Evolutionary conservation across 1,140 invertebrate species (phyloP), one percentile per base, ranked within the genome.

Genomic region (Drosophila prosaltans): DNA sequence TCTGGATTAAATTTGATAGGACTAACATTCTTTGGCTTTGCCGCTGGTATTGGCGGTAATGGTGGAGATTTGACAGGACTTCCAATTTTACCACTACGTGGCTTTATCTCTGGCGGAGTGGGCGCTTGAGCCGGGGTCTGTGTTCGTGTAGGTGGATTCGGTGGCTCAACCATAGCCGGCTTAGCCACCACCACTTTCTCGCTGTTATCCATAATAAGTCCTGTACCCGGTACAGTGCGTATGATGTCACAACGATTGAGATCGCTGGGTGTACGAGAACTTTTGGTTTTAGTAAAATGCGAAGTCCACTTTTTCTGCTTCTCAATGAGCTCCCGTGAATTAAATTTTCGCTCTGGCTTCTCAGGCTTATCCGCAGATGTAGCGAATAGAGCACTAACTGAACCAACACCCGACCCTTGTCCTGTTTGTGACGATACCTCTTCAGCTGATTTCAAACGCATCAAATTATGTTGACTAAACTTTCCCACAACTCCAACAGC

Each of bases 301-400:
- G 96, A 96, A 2, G 97, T 97, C 97, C 97, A 98, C 92, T 98
- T 98, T 83, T 95, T 95, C 80, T 97, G 97, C 80, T 97, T 97
- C 91, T 98, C 97, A 45, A 98, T 97, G 10, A 98, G 92, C 91
- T 97, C 97, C 63, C 96, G 95, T 7, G 95, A 96, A 80, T 97
- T 97, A 69, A 97, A 95, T 78, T 96, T 95, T 36, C 96, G 93
- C 89, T 97, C 96, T 1, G 96, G 96, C 92, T 97, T 97, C 70
- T 97, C 96, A 0, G 96, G 96, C 66, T 94, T 94, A 8, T 93
- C 94, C 0, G 26, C 65, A 36, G 74, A 62, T 5, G 39, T 68
- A 55, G 80, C 81, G 6, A 88, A 88, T 6, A 88, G 55, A 1
- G 84, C 80, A 21, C 84, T 88, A 2, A 90, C 85, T 5, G 81